Percentiles rank a stretch among this genome's conserved stretches.
phyloP scores from a whole-genome alignment of 2,797 vertebrate species.

The Karalla daura region DNA sequence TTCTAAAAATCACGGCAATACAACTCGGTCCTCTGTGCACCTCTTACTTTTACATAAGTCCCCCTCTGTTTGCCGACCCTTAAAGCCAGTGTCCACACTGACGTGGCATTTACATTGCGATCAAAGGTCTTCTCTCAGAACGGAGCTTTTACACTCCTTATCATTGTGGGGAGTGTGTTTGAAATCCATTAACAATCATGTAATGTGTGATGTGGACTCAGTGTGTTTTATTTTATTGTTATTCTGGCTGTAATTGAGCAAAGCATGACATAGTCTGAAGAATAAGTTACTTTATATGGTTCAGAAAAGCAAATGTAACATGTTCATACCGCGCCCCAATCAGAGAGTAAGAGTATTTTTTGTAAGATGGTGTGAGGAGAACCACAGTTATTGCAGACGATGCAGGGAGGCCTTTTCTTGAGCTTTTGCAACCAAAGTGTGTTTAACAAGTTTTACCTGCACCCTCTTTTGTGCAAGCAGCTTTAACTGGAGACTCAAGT shows the following conservation, averaged over 20 bases:
- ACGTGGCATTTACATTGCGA: constrained; percentile 46
- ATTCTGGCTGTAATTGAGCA: too few relatives aligned
- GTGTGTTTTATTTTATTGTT: constrained; percentile 6
- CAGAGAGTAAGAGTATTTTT: constrained; percentile 3
- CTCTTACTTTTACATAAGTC: constrained; percentile 15
- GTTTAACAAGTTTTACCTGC: not conserved
- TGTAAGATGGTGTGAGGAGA: not conserved
- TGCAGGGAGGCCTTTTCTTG: not conserved
- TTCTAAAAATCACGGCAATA: constrained; percentile 8
- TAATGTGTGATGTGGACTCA: constrained; percentile 1
- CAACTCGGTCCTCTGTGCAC: constrained; percentile 1
- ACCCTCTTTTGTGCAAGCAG: not conserved
- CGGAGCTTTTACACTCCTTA: constrained; percentile 32
- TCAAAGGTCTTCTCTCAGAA: constrained; percentile 56
- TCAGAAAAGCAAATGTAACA: not conserved
- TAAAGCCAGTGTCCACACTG: constrained; percentile 31
- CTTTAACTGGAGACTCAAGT: not conserved
- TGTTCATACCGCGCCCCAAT: not conserved
- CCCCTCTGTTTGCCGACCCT: constrained; percentile 43
- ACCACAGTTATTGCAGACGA: too few relatives aligned
- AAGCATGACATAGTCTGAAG: too few relatives aligned
- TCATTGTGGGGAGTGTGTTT: constrained; percentile 18
- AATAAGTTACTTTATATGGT: too few relatives aligned
- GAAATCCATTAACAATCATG: constrained; percentile 28
- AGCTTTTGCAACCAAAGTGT: not conserved